phyloP scores from a whole-genome alignment of 2,113 vertebrate species.

The Prionailurus bengalensis region DNA sequence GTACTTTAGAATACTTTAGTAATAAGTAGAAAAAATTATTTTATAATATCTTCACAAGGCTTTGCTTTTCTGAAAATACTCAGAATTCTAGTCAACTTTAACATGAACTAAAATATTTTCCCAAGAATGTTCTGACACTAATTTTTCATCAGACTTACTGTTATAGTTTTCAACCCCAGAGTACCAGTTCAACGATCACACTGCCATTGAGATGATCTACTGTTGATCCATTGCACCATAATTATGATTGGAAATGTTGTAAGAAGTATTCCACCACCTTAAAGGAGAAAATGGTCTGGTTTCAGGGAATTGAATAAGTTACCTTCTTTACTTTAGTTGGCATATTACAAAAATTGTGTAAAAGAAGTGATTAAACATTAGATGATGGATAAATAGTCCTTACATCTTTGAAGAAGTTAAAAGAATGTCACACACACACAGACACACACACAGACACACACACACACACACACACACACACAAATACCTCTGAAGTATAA shows the following conservation, averaged over 20 bases:
- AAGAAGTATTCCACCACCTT: background rate
- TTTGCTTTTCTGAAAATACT: conserved; percentile 61
- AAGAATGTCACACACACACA: background rate
- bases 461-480: background rate
- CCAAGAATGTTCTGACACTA: conserved; percentile 42
- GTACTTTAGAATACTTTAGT: conserved; percentile 46
- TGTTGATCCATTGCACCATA: background rate
- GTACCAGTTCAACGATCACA: background rate
- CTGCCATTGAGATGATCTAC: background rate
- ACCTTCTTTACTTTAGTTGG: background rate
- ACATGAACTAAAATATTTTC: conserved; percentile 29
- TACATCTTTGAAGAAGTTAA: background rate
- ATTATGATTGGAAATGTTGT: conserved; percentile 9
- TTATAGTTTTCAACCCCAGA: conserved; percentile 15
- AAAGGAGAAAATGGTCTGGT: background rate
- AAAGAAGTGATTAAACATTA: conserved; percentile 35
- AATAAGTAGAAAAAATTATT: conserved; percentile 45
- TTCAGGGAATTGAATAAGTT: background rate
- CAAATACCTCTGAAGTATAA: conserved; percentile 1
- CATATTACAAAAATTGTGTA: background rate
- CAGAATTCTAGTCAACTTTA: conserved; percentile 56
- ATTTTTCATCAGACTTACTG: conserved; percentile 40
- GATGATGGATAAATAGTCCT: background rate
- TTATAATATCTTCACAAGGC: conserved; percentile 38
- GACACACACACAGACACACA: background rate